phyloP scores from a whole-genome alignment of 2,797 vertebrate species.

The Brotula barbata region DNA sequence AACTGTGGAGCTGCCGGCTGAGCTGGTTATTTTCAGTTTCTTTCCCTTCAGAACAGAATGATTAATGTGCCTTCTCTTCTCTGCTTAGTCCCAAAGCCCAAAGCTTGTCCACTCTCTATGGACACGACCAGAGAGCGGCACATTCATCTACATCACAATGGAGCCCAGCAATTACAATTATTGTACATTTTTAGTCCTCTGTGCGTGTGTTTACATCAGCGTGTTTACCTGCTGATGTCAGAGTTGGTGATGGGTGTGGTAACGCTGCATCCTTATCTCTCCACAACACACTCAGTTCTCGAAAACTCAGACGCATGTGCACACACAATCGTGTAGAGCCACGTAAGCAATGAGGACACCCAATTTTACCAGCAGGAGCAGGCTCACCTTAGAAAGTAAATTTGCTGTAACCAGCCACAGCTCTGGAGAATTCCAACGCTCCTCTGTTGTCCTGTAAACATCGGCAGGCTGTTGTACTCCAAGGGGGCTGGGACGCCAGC shows the following conservation, averaged over 20 bases:
- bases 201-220: constrained; percentile 3
- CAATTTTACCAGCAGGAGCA: constrained; percentile 7
- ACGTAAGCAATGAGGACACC: neutral
- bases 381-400: constrained; percentile 3
- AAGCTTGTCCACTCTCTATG: constrained; percentile 40
- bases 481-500: constrained; percentile 4
- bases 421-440: constrained; percentile 3
- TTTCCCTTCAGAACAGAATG: constrained; percentile 44
- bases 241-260: constrained; percentile 58
- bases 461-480: constrained; percentile 9
- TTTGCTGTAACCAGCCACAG: neutral
- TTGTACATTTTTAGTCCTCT: constrained; percentile 15
- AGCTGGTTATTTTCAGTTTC: constrained; percentile 54
- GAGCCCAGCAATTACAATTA: constrained; percentile 20
- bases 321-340: neutral
- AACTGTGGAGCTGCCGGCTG: constrained; percentile 36
- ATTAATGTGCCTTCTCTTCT: constrained; percentile 55
- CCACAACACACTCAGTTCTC: constrained; percentile 47
- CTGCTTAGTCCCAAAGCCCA: constrained; percentile 13
- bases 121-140: constrained; percentile 39
- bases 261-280: constrained; percentile 67
- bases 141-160: constrained; percentile 50
- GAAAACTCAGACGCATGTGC: constrained; percentile 47
- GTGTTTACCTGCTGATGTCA: constrained; percentile 50
- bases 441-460: constrained; percentile 22